Evolutionary conservation across 2,113 vertebrate genomes (phyloP).

Genomic region (Myotis davidii): DNA sequence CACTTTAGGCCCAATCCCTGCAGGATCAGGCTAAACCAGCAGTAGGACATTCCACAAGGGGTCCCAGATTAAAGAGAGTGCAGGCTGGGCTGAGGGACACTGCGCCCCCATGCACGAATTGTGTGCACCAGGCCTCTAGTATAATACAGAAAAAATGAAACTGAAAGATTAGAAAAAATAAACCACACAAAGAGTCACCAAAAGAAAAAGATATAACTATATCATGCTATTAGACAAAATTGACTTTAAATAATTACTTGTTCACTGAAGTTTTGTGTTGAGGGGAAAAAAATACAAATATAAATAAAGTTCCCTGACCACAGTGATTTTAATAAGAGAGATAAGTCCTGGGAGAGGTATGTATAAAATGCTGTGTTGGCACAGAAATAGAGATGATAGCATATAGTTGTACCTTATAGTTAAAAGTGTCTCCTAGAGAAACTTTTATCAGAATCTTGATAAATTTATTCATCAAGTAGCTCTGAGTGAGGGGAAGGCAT

Average conservation of each 20-base stretch:
- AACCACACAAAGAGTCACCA: neutral
- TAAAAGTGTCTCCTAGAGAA: neutral
- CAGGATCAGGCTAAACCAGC: too few species aligned
- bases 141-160: neutral
- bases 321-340: neutral
- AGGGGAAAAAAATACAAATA: neutral
- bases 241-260: neutral
- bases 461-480: neutral
- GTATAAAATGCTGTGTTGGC: neutral
- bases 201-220: neutral
- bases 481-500: neutral
- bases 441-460: constrained; percentile 6
- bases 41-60: too few species aligned
- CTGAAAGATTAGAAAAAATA: neutral
- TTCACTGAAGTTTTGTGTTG: constrained; percentile 11
- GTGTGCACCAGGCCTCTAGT: too few species aligned
- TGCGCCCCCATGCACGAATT: too few species aligned
- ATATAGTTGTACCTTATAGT: neutral
- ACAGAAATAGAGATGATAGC: neutral
- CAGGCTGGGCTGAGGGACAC: too few species aligned
- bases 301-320: neutral
- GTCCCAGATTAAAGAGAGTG: too few species aligned
- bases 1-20: too few species aligned
- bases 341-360: neutral
- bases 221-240: neutral